phyloP scores from a whole-genome alignment of 2,888 invertebrate species.

The Agrochola circellaris region DNA sequence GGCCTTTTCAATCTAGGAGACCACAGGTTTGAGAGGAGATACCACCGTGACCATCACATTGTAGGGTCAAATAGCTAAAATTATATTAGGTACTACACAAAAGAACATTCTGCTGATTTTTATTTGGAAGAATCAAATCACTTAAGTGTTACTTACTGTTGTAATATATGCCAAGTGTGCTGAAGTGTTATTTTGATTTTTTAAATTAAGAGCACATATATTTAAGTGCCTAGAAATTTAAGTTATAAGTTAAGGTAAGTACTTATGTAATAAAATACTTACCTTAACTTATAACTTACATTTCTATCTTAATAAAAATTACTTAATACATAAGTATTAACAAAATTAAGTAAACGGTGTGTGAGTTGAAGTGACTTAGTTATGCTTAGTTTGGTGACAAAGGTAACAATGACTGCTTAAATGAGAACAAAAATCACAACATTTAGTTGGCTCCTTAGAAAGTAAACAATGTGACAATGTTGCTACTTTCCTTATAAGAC shows the following conservation, averaged over 20 bases:
- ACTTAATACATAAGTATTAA: background rate
- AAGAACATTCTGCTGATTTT: background rate
- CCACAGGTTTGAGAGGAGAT: slow-evolving; percentile 5
- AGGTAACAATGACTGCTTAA: background rate
- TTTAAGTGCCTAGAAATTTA: background rate
- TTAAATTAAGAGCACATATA: background rate
- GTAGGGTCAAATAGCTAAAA: background rate
- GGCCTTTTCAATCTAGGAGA: background rate
- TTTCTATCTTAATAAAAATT: too few species aligned
- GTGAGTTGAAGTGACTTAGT: background rate
- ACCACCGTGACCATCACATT: background rate
- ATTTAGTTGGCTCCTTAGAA: background rate
- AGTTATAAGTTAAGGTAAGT: too few species aligned
- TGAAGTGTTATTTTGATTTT: too few species aligned
- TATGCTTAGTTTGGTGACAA: background rate
- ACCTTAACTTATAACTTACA: background rate
- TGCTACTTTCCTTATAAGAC: background rate
- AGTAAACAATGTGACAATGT: background rate
- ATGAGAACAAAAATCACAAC: background rate
- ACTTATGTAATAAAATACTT: background rate
- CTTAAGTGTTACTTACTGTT: background rate
- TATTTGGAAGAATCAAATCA: background rate
- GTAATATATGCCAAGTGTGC: background rate
- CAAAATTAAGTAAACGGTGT: background rate
- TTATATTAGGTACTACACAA: background rate